Evolutionary conservation across 37 sponge, comb jelly and placozoan genomes (phyloP), one percentile per base, ranked within the genome.

Genomic region (Agelas oroides): DNA sequence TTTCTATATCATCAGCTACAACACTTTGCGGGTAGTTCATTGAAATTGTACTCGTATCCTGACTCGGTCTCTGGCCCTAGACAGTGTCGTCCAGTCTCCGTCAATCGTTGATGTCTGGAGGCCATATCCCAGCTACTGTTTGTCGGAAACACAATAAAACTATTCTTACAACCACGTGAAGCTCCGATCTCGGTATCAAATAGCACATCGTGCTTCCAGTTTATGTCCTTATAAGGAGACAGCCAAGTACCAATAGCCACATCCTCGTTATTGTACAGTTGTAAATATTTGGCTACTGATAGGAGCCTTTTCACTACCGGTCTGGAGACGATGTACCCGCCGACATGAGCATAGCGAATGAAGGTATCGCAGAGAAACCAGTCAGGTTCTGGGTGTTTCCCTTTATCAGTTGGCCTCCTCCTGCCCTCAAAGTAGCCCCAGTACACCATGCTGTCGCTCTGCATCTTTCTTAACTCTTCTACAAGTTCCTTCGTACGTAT

Each of bases 141-240:
- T 31, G 71, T 16, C 41, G 30, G 73, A 53, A 83, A 73, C 5
- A 92, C 75, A 0, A 95, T n/a, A 62, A 77, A 84, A 24, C 58
- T 17, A 35, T 92, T 89, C 18, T 55, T 70, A 61, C 96, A 95
- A 11, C 96, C 96, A 63, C 96, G 71, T 20, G 80, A 71, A 37
- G 59, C 31, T 38, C 83, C 77, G 1, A 62, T 2, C 15, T 76
- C 93, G 2, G 96, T 95, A 73, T 95, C 79, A 56, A 95, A 95
- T 2, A 82, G 61, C 0, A 72, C 33, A 58, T 95, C 88, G 58
- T 95, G 96, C 11, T 53, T 56, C 63, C 90, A 69, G n/a, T 76
- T 78, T 31, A 95, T 81, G 64, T 88, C 71, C 17, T 72, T 63
- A 24, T 60, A 83, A 2, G 85, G 80, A 64, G 85, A 70, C 25